Evolutionary conservation across 2,797 vertebrate species (phyloP).

Genomic region (Podarcis lilfordi): DNA sequence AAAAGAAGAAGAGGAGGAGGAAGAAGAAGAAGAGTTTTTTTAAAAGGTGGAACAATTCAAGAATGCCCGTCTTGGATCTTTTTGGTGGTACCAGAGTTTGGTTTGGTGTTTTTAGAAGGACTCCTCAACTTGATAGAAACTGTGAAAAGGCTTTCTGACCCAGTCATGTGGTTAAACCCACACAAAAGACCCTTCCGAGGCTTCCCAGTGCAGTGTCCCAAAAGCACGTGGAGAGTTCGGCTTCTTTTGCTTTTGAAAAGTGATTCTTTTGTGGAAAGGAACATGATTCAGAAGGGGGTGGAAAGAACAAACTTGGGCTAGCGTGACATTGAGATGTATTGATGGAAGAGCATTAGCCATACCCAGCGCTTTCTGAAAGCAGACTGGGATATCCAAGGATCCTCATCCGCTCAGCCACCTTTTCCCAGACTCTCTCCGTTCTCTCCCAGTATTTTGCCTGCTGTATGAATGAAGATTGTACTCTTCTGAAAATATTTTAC

Average conservation of each 20-base stretch:
- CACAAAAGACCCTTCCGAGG: conserved; percentile 28
- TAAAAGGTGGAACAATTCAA: conserved; percentile 55
- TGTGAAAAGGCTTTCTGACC: conserved; percentile 57
- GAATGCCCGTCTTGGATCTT: conserved; percentile 74
- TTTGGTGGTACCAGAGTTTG: conserved; percentile 82
- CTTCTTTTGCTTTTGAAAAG: conserved; percentile 61
- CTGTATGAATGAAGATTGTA: conserved; percentile 84
- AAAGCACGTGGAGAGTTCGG: conserved; percentile 39
- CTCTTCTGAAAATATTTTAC: conserved; percentile 86
- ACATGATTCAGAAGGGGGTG: conserved; percentile 11
- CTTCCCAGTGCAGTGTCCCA: conserved; percentile 34
- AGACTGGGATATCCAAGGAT: conserved; percentile 47
- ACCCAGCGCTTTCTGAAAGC: conserved; percentile 71
- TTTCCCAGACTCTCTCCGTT: conserved; percentile 42
- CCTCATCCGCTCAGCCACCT: conserved; percentile 40
- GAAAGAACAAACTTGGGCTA: conserved; percentile 22
- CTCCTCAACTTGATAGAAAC: conserved; percentile 60
- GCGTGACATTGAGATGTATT: conserved; percentile 33
- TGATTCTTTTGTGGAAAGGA: conserved; percentile 58
- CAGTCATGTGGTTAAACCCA: conserved; percentile 41
- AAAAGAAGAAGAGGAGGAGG: conserved; percentile 55
- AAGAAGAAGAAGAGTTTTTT: conserved; percentile 40
- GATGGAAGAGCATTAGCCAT: conserved; percentile 63
- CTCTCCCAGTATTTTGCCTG: conserved; percentile 81
- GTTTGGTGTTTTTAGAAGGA: conserved; percentile 79